Conservation (phyloP, 2,113 vertebrate genomes). For the Onychostruthus taczanowskii region DNA sequence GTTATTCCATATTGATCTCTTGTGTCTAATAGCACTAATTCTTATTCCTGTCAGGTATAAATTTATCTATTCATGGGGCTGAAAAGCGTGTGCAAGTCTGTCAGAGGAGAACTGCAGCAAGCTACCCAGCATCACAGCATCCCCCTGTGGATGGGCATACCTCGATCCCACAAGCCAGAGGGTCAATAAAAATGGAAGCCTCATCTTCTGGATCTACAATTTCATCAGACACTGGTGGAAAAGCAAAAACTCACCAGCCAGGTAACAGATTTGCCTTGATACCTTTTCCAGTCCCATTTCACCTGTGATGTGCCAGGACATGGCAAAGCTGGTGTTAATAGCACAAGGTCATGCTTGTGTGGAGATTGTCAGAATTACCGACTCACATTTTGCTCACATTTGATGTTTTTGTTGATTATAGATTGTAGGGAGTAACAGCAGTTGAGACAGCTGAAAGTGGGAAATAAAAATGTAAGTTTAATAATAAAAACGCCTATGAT, state of each 20-base stretch:
- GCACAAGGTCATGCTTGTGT: not conserved
- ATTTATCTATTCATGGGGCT: constrained; percentile 92
- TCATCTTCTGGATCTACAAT: constrained; percentile 78
- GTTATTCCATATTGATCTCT: not conserved
- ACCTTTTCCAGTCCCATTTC: not conserved
- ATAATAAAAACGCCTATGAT: not conserved
- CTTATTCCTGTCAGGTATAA: constrained; percentile 81
- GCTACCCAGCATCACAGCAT: constrained; percentile 70
- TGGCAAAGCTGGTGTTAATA: not conserved
- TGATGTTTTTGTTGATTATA: not conserved
- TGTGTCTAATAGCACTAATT: constrained; percentile 47
- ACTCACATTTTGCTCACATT: not conserved
- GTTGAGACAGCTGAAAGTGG: not conserved
- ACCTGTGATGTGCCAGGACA: not conserved
- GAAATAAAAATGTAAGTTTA: not conserved
- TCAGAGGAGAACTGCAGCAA: constrained; percentile 80
- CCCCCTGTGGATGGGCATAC: constrained; percentile 75
- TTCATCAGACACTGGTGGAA: constrained; percentile 73
- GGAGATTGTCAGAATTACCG: not conserved
- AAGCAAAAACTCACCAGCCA: constrained; percentile 73
- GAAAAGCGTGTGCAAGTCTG: constrained; percentile 79
- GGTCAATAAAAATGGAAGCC: constrained; percentile 85
- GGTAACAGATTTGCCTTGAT: constrained; percentile 66
- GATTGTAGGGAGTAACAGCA: not conserved
- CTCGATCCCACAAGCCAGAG: constrained; percentile 71